Percentiles rank a stretch among this genome's conserved stretches.
These are phyloP conservation scores for Abrostola triplasia DNA, from an alignment of 2,888 invertebrate species.

Conservation along the genomic window DNA sequence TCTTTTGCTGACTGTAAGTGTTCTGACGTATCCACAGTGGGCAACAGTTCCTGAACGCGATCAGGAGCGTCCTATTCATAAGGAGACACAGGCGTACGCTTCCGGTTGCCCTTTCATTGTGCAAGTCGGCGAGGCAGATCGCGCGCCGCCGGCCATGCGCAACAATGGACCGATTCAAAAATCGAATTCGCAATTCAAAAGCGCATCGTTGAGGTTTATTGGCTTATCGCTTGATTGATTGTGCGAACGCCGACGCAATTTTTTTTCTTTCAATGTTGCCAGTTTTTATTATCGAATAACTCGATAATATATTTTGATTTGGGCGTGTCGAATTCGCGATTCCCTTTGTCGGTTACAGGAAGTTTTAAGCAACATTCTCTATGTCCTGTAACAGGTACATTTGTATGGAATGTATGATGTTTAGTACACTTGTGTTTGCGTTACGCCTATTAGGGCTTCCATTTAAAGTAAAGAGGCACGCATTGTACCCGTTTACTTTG, in stretches of 20 bases:
- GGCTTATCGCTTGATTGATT: conserved; percentile 89
- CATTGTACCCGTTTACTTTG: conserved; percentile 59
- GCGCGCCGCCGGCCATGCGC: conserved; percentile 82
- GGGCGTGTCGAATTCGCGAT: conserved; percentile 84
- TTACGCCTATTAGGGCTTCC: conserved; percentile 76
- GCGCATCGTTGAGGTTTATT: conserved; percentile 89
- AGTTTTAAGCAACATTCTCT: conserved; percentile 69
- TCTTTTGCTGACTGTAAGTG: conserved; percentile 66
- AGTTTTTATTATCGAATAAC: conserved; percentile 51
- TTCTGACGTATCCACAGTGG: conserved; percentile 67
- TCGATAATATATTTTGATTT: conserved; percentile 87
- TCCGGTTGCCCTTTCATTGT: conserved; percentile 85
- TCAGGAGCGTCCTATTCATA: conserved; percentile 70
- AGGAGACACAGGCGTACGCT: conserved; percentile 82
- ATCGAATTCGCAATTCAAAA: conserved; percentile 87
- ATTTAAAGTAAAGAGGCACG: conserved; percentile 65
- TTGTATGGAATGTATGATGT: conserved; percentile 65
- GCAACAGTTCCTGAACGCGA: conserved; percentile 81
- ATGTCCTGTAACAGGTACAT: conserved; percentile 77
- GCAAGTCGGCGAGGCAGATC: conserved; percentile 81
- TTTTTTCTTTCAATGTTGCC: conserved; percentile 64
- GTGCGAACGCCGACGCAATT: conserved; percentile 81
- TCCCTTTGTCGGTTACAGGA: conserved; percentile 82
- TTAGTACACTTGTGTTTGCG: conserved; percentile 85
- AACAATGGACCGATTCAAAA: conserved; percentile 83